Evolutionary conservation across 2,888 invertebrate genomes (phyloP), one percentile per base, ranked within the genome.

Genomic region (Nudaria mundana): DNA sequence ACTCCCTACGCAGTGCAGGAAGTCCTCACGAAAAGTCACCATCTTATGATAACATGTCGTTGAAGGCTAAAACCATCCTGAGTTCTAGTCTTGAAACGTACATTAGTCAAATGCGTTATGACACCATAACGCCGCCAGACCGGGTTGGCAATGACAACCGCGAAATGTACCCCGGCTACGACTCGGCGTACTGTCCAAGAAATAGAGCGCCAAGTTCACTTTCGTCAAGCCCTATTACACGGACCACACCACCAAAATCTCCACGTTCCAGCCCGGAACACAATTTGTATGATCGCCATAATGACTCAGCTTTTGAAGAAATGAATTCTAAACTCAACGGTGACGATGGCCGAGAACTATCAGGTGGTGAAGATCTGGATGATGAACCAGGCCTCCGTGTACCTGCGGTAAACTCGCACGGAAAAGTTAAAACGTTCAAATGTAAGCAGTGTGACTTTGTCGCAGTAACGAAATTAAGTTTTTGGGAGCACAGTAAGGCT

Each of bases 381-480:
- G 91, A 91, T 10, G 92, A 92, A 45, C 91, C 91, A 2, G 92
- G 90, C 0, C 72, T 92, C 0, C 76, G 90, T 2, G 84, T 91
- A 2, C 92, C 93, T 1, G 90, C 92, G n/a, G 90, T 94, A 7
- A 94, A 93, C 72, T 92, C 93, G 0, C 93, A 95, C 57, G 95
- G 95, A 10, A 96, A 95, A 88, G 92, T 95, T 11, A 98, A 98
- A 81, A 93, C 93, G 0, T 95, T 95, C 80, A 94, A 94, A 67
- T 99, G 99, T 86, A 98, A 98, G 71, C 96, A 97, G 56, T 99
- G 99, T 72, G 92, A 93, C 36, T 95, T 94, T 59, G 91, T 94
- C 1, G 94, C 97, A 0, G 92, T 94, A 8, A 96, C 96, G 3
- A 99, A 99, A 81, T 88, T 94, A 11, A 96, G 96, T 39, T 98